Evolutionary conservation across 2,888 invertebrate species (phyloP).

Genomic region (Drosophila neutralis): DNA sequence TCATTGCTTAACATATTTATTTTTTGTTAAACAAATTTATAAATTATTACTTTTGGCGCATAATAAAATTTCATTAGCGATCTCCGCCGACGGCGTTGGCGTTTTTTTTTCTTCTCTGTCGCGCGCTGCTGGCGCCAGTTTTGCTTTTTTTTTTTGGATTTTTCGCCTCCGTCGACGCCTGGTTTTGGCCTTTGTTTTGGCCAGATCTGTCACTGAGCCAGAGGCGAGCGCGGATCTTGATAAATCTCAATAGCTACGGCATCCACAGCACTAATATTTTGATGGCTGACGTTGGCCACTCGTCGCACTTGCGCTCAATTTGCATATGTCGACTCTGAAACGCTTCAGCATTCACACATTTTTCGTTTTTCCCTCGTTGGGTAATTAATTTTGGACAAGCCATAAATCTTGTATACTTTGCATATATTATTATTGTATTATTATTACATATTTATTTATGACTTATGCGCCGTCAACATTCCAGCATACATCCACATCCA

Average conservation of each 20-base stretch:
- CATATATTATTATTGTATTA: constrained; percentile 68
- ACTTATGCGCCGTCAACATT: constrained; percentile 70
- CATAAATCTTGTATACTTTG: constrained; percentile 75
- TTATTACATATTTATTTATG: constrained; percentile 68
- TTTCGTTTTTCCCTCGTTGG: constrained; percentile 32
- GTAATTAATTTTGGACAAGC: constrained; percentile 74
- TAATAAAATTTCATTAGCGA: constrained; percentile 79
- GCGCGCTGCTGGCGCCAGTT: constrained; percentile 69
- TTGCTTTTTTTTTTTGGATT: constrained; percentile 14
- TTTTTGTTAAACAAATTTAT: constrained; percentile 74
- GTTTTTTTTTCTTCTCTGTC: constrained; percentile 46
- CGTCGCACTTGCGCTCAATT: constrained; percentile 60
- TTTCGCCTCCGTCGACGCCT: constrained; percentile 45
- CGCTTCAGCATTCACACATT: constrained; percentile 43
- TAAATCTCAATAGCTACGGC: constrained; percentile 64
- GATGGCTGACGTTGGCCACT: constrained; percentile 43
- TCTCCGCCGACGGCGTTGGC: constrained; percentile 53
- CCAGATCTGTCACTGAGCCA: constrained; percentile 52
- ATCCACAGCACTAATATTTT: constrained; percentile 32
- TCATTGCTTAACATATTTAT: constrained; percentile 72
- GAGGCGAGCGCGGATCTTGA: constrained; percentile 33
- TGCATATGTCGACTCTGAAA: constrained; percentile 56
- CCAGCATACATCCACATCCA: constrained; percentile 41
- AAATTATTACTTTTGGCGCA: constrained; percentile 75
- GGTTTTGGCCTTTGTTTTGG: constrained; percentile 64